Base-by-base conservation (phyloP, 2,113 vertebrate genomes). In the Xiphorhynchus elegans region DNA sequence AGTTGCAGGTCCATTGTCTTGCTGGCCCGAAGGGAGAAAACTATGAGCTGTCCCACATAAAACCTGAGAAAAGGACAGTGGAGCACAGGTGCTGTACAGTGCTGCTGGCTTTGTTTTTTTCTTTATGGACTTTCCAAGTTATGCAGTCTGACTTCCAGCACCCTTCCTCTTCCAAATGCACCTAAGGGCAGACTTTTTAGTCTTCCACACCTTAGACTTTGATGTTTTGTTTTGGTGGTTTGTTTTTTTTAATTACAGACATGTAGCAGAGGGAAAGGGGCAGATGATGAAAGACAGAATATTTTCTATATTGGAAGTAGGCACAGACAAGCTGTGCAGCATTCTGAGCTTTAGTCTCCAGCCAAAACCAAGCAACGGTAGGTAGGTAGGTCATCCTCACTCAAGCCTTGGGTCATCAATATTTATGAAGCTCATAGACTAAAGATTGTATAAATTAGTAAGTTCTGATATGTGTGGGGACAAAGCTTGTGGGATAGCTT, bases 371-470 rank as follows among this genome's bases (percentile, higher is more conserved):
- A 81, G 64, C 0, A 3, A 13, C n/a, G 35, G 29, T 69, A 33
- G 13, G 44, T 83, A 24, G 11, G 46, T 83, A 24, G 13, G 40
- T 84, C 74, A 64, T 91, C 83, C 46, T 83, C 72, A 67, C 49
- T 56, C 15, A 37, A 44, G 35, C 49, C 44, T 72, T 90, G 73
- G 23, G 10, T 91, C 39, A 74, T 91, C 40, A 70, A 33, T 74
- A 50, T 88, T 96, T 81, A 83, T 74, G 44, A 84, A 88, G 49
- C 25, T 90, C 26, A 70, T 59, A 70, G 82, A 25, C 46, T 83
- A 68, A 88, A 40, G 60, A 50, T 59, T 66, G 13, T 62, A n/a
- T 82, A 91, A 89, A 80, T 59, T 7, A 87, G n/a, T 62, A 73
- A 56, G 39, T 91, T 76, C 31, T 93, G n/a, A 60, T 89, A 39